Evolutionary conservation across 1,140 invertebrate species (phyloP), one percentile per base, ranked within the genome.

Genomic region (Drosophila pruinosa): DNA sequence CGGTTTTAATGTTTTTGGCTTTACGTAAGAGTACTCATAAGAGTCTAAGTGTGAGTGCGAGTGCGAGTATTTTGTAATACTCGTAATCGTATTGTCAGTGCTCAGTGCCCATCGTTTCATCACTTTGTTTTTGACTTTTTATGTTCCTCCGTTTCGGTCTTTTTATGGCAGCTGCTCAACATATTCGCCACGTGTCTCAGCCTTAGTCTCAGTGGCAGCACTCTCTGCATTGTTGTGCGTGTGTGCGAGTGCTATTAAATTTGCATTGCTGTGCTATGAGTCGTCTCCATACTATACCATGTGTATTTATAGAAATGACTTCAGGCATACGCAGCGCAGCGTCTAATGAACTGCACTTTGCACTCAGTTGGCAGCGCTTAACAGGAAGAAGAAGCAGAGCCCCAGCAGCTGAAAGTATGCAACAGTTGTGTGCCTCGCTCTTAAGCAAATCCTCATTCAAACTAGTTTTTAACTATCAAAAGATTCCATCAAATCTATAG

Each of bases 291-390:
- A 10, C 4, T 17, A 17, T 5, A 22, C n/a, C n/a, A 63, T n/a
- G 31, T 38, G 43, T 76, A 85, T 79, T 83, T 80, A 56, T 83
- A 79, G 80, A 75, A 70, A 83, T 83, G 75, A 79, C 38, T 75
- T 83, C 58, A 72, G 54, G 6, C 57, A 17, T 12, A n/a, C 54
- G 22, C 43, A n/a, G 24, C 15, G 8, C 39, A 22, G 50, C n/a
- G 19, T 48, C 15, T 24, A 26, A 28, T 31, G 47, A 38, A 47
- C 19, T 28, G 31, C 39, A 58, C 6, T 59, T 68, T 34, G 47
- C 57, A 10, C n/a, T 12, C 12, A 43, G 54, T 68, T 59, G 64
- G 54, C 64, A 68, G 45, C 45, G 1, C 56, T 17, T 2, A 59
- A 50, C 24, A 6, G 64, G 6, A 52, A 61, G 64, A 61, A 61